Conservation (phyloP, 2,888 invertebrate species). For the Frankliniella intonsa region DNA sequence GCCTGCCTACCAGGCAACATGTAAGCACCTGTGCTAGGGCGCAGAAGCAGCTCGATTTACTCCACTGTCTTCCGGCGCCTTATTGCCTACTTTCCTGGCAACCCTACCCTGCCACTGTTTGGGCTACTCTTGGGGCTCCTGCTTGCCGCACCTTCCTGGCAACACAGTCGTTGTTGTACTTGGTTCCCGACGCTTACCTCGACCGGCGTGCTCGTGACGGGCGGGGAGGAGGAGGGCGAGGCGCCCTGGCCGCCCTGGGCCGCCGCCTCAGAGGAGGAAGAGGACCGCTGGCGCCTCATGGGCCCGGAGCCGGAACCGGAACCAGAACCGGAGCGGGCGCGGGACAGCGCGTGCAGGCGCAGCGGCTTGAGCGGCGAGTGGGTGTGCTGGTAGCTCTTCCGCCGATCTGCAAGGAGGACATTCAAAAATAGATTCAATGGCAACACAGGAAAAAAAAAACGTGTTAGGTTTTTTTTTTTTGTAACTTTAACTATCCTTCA, state of each 20-base stretch:
- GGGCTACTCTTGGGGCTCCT: no score
- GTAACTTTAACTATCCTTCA: no score
- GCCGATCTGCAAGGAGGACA: slow-evolving; percentile 51
- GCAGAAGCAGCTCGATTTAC: no score
- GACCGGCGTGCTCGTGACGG: neutral
- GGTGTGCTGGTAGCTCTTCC: slow-evolving; percentile 60
- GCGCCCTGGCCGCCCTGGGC: neutral
- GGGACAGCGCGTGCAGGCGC: slow-evolving; percentile 39
- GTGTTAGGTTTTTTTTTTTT: neutral
- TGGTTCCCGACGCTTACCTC: neutral
- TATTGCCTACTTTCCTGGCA: no score
- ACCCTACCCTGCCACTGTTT: no score
- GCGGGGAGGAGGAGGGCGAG: neutral
- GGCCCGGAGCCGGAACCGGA: neutral
- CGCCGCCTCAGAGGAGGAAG: neutral
- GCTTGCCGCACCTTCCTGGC: no score
- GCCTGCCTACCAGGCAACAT: no score
- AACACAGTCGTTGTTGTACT: no score
- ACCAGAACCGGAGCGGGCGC: neutral
- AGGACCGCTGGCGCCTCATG: neutral
- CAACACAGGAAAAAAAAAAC: neutral
- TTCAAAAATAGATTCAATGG: slow-evolving; percentile 5
- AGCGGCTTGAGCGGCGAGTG: slow-evolving; percentile 58
- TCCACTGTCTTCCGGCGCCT: no score
- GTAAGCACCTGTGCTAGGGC: no score